A percentile compares a stretch with the other conserved stretches of the same genome.
phyloP scores from a whole-genome alignment of 2,113 vertebrate species.

The Austrofundulus limnaeus region DNA sequence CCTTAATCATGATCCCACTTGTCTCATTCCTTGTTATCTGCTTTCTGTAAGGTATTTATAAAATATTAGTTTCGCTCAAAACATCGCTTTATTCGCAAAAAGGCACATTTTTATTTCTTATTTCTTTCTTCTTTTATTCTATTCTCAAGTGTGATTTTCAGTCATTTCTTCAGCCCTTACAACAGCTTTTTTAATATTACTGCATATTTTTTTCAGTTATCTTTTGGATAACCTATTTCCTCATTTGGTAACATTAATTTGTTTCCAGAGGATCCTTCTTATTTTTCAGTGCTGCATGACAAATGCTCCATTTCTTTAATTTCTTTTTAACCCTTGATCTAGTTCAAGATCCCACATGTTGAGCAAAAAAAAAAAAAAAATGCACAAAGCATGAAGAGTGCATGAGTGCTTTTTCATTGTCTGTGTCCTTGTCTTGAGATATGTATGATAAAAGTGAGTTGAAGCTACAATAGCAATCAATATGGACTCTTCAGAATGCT shows the following conservation, averaged over 20 bases:
- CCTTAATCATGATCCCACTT: background rate
- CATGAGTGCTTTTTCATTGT: slow-evolving; percentile 1
- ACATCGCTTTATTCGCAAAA: too few species aligned
- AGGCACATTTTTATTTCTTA: too few species aligned
- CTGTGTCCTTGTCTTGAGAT: slow-evolving; percentile 2
- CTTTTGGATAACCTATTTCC: background rate
- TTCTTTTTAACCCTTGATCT: background rate
- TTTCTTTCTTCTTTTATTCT: background rate
- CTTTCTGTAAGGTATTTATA: too few species aligned
- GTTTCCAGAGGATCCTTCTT: background rate
- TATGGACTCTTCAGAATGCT: background rate
- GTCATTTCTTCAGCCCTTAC: background rate
- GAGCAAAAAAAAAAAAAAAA: slow-evolving; percentile 1
- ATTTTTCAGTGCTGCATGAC: background rate
- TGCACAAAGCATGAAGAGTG: background rate
- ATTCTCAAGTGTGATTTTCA: background rate
- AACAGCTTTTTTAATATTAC: too few species aligned
- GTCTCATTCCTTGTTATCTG: background rate
- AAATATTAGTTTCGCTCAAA: too few species aligned
- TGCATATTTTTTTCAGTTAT: background rate
- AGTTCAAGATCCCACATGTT: background rate
- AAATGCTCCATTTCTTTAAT: slow-evolving; percentile 1
- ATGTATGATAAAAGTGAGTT: background rate
- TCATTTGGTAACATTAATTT: background rate
- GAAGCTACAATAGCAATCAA: slow-evolving; percentile 5